phyloP scores from a whole-genome alignment of 2,113 vertebrate species.

The Hippolais icterina region DNA sequence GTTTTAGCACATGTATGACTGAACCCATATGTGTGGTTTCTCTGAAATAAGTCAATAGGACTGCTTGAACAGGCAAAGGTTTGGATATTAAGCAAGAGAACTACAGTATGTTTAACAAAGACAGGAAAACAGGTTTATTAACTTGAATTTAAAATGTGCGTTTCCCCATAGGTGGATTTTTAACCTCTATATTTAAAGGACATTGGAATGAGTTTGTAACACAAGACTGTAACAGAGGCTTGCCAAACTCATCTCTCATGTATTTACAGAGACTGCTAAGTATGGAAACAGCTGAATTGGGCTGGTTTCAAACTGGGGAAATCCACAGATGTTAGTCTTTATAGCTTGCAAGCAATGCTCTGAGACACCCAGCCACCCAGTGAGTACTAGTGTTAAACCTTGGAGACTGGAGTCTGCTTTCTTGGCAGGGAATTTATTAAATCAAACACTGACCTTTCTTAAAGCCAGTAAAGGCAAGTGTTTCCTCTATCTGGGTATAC shows the following conservation, averaged over 20 bases:
- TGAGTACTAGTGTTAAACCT: background rate
- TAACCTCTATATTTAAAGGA: background rate
- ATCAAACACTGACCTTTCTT: slow-evolving; percentile 46
- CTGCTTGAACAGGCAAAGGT: background rate
- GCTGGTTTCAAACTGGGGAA: background rate
- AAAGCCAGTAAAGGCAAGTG: background rate
- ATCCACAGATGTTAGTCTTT: background rate
- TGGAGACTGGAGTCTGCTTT: slow-evolving; percentile 20
- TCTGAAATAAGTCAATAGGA: background rate
- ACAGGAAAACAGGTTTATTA: background rate
- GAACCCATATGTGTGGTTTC: background rate
- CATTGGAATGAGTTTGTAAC: background rate
- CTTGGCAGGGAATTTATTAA: slow-evolving; percentile 52
- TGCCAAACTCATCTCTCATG: background rate
- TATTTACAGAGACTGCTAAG: background rate
- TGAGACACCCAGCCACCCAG: background rate
- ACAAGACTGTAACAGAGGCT: background rate
- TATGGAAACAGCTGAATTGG: background rate
- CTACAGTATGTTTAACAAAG: background rate
- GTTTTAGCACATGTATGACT: background rate
- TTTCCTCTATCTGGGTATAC: background rate
- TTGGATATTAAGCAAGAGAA: background rate
- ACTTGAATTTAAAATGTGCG: background rate
- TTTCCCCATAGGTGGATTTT: background rate
- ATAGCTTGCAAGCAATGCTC: background rate